Conservation (phyloP, 2,888 invertebrate genomes). For the Apamea anceps region DNA sequence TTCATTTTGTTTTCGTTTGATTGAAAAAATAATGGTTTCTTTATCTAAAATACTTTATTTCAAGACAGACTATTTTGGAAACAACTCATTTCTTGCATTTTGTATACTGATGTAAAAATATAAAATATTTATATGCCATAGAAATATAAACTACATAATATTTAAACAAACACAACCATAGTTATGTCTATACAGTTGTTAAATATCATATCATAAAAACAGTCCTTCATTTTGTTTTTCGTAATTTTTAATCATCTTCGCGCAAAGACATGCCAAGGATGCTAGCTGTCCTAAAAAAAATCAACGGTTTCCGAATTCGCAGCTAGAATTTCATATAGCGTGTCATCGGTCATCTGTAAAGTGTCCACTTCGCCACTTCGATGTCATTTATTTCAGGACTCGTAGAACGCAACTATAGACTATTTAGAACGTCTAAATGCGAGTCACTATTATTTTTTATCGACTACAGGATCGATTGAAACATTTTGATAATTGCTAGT, state of each 20-base stretch:
- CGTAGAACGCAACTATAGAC: not conserved
- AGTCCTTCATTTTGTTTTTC: not conserved
- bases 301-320: not conserved
- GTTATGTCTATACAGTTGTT: not conserved
- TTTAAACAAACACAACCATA: not conserved
- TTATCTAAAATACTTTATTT: not conserved
- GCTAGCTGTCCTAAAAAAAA: not conserved
- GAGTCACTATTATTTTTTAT: not conserved
- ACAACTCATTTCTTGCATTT: constrained; percentile 44
- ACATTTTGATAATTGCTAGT: not conserved
- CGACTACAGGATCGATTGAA: not conserved
- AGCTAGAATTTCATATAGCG: not conserved
- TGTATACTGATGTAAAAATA: constrained; percentile 7
- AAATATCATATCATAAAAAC: not conserved
- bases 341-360: too few relatives aligned
- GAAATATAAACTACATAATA: not conserved
- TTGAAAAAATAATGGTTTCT: too few relatives aligned
- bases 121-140: not conserved
- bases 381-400: too few relatives aligned
- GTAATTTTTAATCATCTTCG: not conserved
- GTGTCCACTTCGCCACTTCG: too few relatives aligned
- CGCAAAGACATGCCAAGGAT: not conserved
- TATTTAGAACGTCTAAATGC: not conserved
- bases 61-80: constrained; percentile 16
- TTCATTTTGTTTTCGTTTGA: constrained; percentile 12